Base-by-base conservation (phyloP, 2,797 vertebrate genomes). In the Acomys russatus region DNA sequence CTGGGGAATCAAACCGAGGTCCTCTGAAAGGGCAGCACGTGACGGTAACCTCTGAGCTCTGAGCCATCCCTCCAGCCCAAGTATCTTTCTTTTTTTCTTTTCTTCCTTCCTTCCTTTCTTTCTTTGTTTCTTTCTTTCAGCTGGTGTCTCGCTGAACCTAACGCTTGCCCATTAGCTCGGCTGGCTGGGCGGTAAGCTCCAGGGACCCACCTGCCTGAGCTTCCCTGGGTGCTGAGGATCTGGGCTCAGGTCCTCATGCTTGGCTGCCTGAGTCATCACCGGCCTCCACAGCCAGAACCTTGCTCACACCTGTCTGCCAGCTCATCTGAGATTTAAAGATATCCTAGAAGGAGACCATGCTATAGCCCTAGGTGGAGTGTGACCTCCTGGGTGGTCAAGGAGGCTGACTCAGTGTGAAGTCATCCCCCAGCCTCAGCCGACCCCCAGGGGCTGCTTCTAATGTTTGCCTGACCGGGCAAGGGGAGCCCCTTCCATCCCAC, bases 401-500 rank as follows among this genome's bases (percentile, higher is more conserved):
- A 33, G 76, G 61, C 88, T 18, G 64, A 14, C 76, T 63, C 56
- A n/a, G 4, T 0, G 23, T 51, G 66, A 78, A 33, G 63, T 35
- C 85, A 5, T 70, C 18, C 18, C 12, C 44, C 15, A 78, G 61
- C 51, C 18, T 33, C 54, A 22, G 91, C 7, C 10, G 1, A 44
- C 54, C n/a, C 1, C 8, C 38, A 11, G 85, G 51, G 33, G 44
- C 73, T 44, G 6, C 51, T 88, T 79, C 83, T 38, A 63, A 80
- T 0, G 0, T 22, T 54, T 44, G 14, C 64, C 79, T 17, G 12
- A 28, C 22, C 44, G 5, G 18, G 64, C 30, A 15, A 30, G 54
- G 49, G 0, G 7, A 82, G 20, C 38, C 18, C 25, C 30, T 38
- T 10, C 76, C 73, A 49, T 1, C 9, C 7, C 49, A 1, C 11